These are phyloP conservation scores for Sciurus niger DNA, from an alignment of 2,113 vertebrate species.

Conservation along the genomic window DNA sequence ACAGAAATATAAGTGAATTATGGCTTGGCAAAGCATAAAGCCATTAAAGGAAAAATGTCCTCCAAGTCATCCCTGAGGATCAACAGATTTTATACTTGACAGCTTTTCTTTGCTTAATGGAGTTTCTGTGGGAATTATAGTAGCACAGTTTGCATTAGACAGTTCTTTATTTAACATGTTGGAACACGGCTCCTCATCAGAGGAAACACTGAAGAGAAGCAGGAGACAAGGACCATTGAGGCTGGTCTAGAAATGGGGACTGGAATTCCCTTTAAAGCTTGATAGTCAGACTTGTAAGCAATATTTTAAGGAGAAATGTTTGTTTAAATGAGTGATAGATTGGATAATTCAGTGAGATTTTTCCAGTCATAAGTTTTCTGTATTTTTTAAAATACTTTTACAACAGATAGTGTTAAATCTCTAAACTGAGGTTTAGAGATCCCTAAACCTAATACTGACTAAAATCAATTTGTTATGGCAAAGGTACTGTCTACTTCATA, in stretches of 20 bases:
- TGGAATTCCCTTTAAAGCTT: conserved; percentile 47
- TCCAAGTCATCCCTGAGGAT: conserved; percentile 80
- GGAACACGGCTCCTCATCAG: conserved; percentile 53
- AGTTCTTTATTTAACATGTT: conserved; percentile 67
- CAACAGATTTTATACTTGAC: conserved; percentile 81
- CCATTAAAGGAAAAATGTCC: conserved; percentile 83
- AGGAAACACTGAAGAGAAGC: background rate
- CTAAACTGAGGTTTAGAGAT: background rate
- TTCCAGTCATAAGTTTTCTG: background rate
- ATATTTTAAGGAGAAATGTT: conserved; percentile 4
- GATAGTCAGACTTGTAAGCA: background rate
- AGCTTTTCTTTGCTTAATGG: conserved; percentile 73
- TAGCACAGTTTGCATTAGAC: background rate
- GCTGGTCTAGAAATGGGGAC: background rate
- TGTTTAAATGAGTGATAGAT: background rate
- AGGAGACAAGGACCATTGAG: background rate
- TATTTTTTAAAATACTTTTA: background rate
- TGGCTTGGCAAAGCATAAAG: conserved; percentile 73
- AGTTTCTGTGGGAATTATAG: conserved; percentile 78
- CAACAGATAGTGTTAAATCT: background rate
- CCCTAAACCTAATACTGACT: background rate
- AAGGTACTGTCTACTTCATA: background rate
- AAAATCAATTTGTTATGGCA: background rate
- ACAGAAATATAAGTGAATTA: conserved; percentile 84
- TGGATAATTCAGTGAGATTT: background rate